Evolutionary conservation across 1,140 invertebrate genomes (phyloP).

Genomic region (Drosophila biarmipes): DNA sequence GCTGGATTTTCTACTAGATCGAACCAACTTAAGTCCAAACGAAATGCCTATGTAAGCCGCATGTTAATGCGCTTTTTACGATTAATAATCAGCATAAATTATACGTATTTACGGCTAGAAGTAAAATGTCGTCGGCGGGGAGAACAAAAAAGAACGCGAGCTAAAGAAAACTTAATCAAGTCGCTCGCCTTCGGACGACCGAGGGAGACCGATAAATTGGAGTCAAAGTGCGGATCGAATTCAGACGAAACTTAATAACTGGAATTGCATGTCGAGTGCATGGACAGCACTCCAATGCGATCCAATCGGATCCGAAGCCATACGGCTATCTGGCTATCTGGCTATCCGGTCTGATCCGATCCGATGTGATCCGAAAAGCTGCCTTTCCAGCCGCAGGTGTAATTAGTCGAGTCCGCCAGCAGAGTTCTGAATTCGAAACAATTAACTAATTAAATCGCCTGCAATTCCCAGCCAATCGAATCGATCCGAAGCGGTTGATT

Average conservation of each 20-base stretch:
- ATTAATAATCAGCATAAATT: slow-evolving; percentile 52
- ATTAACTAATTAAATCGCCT: slow-evolving; percentile 38
- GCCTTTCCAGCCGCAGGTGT: background rate
- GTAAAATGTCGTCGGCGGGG: slow-evolving; percentile 6
- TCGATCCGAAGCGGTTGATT: slow-evolving; percentile 13
- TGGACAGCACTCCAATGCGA: slow-evolving; percentile 13
- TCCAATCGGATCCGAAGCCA: background rate
- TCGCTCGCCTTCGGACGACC: slow-evolving; percentile 38
- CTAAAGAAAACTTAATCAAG: slow-evolving; percentile 40
- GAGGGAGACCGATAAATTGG: slow-evolving; percentile 43
- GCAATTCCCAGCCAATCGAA: slow-evolving; percentile 9
- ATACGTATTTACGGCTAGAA: slow-evolving; percentile 33
- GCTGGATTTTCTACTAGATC: slow-evolving; percentile 6
- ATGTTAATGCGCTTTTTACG: slow-evolving; percentile 40
- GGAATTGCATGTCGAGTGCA: slow-evolving; percentile 18
- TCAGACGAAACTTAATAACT: slow-evolving; percentile 51
- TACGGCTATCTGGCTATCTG: too few species aligned
- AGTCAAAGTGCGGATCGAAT: slow-evolving; percentile 58
- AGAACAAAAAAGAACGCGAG: slow-evolving; percentile 12
- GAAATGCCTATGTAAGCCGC: slow-evolving; percentile 28
- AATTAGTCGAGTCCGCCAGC: slow-evolving; percentile 33
- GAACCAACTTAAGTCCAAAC: background rate
- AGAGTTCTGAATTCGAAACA: slow-evolving; percentile 29
- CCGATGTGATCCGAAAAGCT: background rate
- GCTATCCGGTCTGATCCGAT: background rate